Evolutionary conservation across 2,888 invertebrate species (phyloP), one percentile per base, ranked within the genome.

Genomic region (Taphrorychus bicolor): DNA sequence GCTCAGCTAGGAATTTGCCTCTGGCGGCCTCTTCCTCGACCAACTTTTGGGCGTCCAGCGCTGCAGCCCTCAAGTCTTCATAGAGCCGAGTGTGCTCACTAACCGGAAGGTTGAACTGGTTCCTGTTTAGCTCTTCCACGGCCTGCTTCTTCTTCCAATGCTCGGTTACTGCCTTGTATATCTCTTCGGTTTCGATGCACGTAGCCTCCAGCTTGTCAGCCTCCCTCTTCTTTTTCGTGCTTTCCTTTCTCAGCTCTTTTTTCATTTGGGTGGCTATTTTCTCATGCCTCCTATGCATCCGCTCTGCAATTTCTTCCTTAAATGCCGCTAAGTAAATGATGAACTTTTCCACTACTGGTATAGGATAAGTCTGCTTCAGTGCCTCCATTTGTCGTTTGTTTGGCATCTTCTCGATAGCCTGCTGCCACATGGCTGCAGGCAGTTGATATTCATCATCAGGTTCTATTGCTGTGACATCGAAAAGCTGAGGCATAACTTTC

Each of bases 351-450:
- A 81, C 76, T 9, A 82, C 52, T 51, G 74, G 65, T 17, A 76
- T 49, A 0, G 83, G 82, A 71, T 83, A 83, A 23, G 67, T 72
- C 5, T 72, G 72, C 24, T 76, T 73, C 42, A 83, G 66, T 18
- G 57, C 63, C 16, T 76, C 76, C 72, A 82, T 75, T 32, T 79
- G 73, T 45, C 77, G 77, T 62, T 75, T 79, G 3, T 70, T 74
- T 0, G 82, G 82, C 16, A 77, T 76, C 68, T 79, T 78, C 56
- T 80, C 80, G 48, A 82, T 82, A 2, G 78, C 81, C 66, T 81
- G 80, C 57, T 80, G 79, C 82, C 82, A 83, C 82, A 83, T 82
- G 3, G 76, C 76, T 0, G 77, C 74, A 1, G 82, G 81, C 41
- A 82, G 68, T 52, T 78, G 75, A 53, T 77, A 77, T 57, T 75